phyloP scores from a whole-genome alignment of 2,888 invertebrate genomes.

The Ischnus inquisitorius region DNA sequence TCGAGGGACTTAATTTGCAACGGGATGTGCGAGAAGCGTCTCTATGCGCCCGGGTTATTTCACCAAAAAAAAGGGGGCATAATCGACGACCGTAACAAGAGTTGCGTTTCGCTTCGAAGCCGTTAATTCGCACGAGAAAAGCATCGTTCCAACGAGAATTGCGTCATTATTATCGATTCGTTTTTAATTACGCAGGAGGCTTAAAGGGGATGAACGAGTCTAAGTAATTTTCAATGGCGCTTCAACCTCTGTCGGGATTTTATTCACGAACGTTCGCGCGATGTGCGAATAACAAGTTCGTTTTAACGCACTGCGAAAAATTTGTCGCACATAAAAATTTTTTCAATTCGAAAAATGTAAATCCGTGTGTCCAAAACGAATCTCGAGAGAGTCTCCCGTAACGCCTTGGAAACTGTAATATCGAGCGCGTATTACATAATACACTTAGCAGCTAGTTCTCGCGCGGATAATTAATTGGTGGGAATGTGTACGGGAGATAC shows the following conservation, averaged over 20 bases:
- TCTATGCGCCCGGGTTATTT: background rate
- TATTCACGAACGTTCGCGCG: background rate
- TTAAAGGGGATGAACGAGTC: constrained; percentile 51
- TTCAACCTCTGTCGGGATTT: background rate
- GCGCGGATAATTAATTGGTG: constrained; percentile 21
- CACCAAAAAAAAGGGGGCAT: constrained; percentile 3
- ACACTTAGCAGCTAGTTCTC: background rate
- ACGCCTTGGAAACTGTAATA: constrained; percentile 30
- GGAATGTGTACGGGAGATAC: constrained; percentile 23
- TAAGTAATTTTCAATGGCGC: constrained; percentile 3
- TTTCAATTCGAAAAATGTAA: background rate
- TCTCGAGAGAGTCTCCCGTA: background rate
- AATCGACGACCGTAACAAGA: background rate
- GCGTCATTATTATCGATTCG: constrained; percentile 58
- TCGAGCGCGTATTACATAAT: constrained; percentile 41
- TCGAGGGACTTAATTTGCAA: constrained; percentile 22
- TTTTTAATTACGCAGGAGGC: constrained; percentile 34
- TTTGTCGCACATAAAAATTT: background rate
- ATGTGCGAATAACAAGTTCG: background rate
- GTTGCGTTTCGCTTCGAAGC: background rate
- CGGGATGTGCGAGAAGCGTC: constrained; percentile 1
- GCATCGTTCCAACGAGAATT: constrained; percentile 22
- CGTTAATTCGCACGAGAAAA: background rate
- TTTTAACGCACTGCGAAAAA: background rate
- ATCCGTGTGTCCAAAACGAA: background rate